Base-by-base conservation (phyloP, 1,140 invertebrate genomes). In the Helicoverpa armigera region DNA sequence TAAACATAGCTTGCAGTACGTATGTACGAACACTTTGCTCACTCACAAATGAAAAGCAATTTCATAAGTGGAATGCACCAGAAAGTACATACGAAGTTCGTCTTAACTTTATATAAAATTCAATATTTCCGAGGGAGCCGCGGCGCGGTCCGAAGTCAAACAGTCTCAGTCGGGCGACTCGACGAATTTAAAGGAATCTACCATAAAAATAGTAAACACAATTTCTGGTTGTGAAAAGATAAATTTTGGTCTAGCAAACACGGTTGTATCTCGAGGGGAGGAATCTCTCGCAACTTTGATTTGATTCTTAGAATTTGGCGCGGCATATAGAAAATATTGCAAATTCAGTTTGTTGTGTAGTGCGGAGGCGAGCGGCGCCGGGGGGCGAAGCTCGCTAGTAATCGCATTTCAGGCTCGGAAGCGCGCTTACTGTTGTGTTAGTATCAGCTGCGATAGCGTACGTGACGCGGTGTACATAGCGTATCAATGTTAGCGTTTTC, bases 151-250 rank as follows among this genome's bases (percentile, higher is more conserved):
- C 69, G 70, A 84, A 84, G 65, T 85, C 83, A 88, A 85, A 63
- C 74, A 77, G 82, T 79, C 72, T 61, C 73, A 81, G 56, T 60
- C 53, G 43, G n/a, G 13, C 54, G 70, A 82, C 67, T 78, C 67
- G 50, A 72, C 51, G 65, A 83, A 82, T 84, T 88, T 85, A 87
- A 86, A 85, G 83, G 75, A 84, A 87, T 77, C 81, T 75, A 56
- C 77, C 78, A 85, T 87, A 86, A 89, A 85, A 86, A 89, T 87
- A 87, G 88, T 89, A 89, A 89, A 89, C 85, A 89, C 83, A 81
- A 87, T 87, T 89, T 87, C 84, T 79, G 79, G 79, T 84, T 86
- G 82, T 86, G 83, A 85, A 86, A 86, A 87, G 86, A 87, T 86
- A 84, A 89, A 86, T 87, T 85, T 86, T 77, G 80, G 50, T 82